Evolutionary conservation across 2,113 vertebrate species (phyloP), one percentile per base, ranked within the genome.

Genomic region (Dasyurus viverrinus): DNA sequence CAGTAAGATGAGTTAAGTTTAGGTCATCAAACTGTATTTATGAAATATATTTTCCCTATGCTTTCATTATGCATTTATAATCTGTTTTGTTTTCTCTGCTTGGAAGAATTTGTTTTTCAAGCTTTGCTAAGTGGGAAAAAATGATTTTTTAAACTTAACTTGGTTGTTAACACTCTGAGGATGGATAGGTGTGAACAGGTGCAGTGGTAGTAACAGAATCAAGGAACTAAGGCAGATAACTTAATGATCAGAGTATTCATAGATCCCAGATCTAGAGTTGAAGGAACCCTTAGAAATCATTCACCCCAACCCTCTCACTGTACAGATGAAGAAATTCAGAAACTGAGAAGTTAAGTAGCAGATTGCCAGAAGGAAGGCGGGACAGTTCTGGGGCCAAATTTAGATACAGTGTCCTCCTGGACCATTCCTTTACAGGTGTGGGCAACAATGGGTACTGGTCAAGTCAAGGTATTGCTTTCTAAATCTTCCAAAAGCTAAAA

Each of bases 401-500:
- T 16, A 57, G n/a, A 2, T 52, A 0, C 22, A 42, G 60, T 53
- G 53, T 24, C 52, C 25, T 7, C 26, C 46, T 19, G 25, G n/a
- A 16, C 9, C 22, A 54, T 30, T n/a, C 36, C 36, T 22, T 76
- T n/a, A 36, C 0, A 0, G 5, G 89, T 1, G 26, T 19, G 23
- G 57, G 48, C 42, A 90, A 19, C 26, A 91, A 92, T 11, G 6
- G 48, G 12, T 6, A 84, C 68, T 84, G n/a, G 16, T 48, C 53
- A 94, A 89, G 16, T 91, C 54, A 89, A 12, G 0, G 2, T n/a
- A 36, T 53, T 54, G 52, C 47, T 24, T 25, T 46, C 84, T 30
- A 26, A 91, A 57, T 90, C 89, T 93, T 76, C 89, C 48, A 90
- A 93, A 95, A 53, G 2, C 54, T 95, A 36, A 42, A 95, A 94